Conservation (phyloP, 2,888 invertebrate species). For the Drosophila anomelani region DNA sequence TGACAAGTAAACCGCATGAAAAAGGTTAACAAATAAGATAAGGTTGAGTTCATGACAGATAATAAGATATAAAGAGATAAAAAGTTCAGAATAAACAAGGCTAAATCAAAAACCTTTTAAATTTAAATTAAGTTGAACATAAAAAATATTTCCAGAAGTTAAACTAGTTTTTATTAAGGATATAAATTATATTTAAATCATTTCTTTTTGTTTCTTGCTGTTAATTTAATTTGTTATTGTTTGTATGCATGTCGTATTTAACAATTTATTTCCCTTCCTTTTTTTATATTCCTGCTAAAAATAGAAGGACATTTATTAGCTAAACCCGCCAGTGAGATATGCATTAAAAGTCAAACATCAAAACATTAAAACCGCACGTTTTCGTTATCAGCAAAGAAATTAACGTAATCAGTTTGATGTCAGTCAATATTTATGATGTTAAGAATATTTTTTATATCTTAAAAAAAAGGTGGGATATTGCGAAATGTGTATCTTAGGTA, state of each 20-base stretch:
- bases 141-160: not conserved
- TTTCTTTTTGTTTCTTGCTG: too few species aligned
- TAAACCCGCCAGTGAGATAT: not conserved
- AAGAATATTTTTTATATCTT: constrained; percentile 17
- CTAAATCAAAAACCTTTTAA: not conserved
- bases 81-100: constrained; percentile 1
- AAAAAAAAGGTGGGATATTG: not conserved
- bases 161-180: not conserved
- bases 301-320: constrained; percentile 8
- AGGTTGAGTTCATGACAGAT: constrained; percentile 39
- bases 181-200: not conserved
- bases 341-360: constrained; percentile 7
- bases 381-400: constrained; percentile 23
- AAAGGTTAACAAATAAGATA: constrained; percentile 40
- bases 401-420: constrained; percentile 24
- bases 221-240: too few species aligned
- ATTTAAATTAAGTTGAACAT: not conserved
- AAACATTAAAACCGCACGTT: constrained; percentile 22
- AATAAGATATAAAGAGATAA: constrained; percentile 39
- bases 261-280: not conserved
- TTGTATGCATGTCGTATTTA: not conserved
- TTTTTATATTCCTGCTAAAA: not conserved
- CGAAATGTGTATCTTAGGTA: not conserved
- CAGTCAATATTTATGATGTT: constrained; percentile 23
- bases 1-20: constrained; percentile 31